Evolutionary conservation across 2,888 invertebrate genomes (phyloP).

Genomic region (Agrenia bidenticulata): DNA sequence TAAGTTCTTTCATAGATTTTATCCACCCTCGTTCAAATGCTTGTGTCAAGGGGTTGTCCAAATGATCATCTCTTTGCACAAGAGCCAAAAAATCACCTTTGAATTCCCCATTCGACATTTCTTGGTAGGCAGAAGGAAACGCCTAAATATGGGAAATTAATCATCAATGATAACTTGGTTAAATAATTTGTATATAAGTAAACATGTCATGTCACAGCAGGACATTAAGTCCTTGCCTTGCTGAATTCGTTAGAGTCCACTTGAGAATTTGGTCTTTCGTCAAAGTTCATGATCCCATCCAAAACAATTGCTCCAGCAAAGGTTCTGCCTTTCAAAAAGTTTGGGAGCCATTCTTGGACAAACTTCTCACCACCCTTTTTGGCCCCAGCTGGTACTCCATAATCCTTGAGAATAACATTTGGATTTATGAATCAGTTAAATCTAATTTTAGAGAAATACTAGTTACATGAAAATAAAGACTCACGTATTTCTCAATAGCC

Average conservation of each 20-base stretch:
- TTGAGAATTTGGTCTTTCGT: slow-evolving; percentile 2
- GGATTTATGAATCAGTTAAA: no score
- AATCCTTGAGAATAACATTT: neutral
- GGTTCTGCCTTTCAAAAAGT: slow-evolving; percentile 21
- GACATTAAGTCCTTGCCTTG: no score
- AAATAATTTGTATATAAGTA: no score
- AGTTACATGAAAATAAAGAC: no score
- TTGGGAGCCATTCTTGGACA: slow-evolving; percentile 21
- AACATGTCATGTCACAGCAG: no score
- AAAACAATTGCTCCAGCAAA: slow-evolving; percentile 54
- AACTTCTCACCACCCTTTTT: neutral
- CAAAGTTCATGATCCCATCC: slow-evolving; percentile 53
- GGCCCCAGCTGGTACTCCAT: neutral
- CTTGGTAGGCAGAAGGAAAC: slow-evolving; percentile 39
- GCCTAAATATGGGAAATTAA: slow-evolving; percentile 26
- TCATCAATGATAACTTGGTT: no score
- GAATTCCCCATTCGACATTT: slow-evolving; percentile 23
- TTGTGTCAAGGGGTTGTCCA: slow-evolving; percentile 44
- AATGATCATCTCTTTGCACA: slow-evolving; percentile 46
- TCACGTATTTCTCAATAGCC: slow-evolving; percentile 52
- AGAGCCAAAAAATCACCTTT: slow-evolving; percentile 53
- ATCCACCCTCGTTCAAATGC: slow-evolving; percentile 37
- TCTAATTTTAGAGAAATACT: no score
- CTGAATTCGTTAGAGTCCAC: no score
- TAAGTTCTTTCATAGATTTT: neutral